phyloP scores from a whole-genome alignment of 2,113 vertebrate genomes.

The Polypterus senegalus region DNA sequence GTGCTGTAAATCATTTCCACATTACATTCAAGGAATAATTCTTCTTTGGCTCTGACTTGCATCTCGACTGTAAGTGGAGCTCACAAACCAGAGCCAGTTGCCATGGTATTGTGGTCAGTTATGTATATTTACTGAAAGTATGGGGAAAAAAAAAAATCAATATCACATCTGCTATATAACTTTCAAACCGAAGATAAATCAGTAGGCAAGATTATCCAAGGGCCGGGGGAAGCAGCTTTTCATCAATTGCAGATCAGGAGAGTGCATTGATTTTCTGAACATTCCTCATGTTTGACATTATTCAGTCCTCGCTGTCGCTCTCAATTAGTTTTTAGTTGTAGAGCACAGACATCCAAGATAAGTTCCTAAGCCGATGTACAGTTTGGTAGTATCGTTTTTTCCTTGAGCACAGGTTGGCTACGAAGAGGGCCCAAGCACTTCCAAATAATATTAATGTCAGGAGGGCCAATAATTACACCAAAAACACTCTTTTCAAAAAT shows the following conservation, averaged over 20 bases:
- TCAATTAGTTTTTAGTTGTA: conserved; percentile 17
- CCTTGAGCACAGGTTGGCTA: too few relatives aligned
- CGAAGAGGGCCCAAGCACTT: too few relatives aligned
- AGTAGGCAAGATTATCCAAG: conserved; percentile 34
- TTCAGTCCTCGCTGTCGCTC: conserved; percentile 28
- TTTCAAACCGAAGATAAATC: conserved; percentile 35
- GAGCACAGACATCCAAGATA: conserved; percentile 25
- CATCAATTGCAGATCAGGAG: conserved; percentile 47
- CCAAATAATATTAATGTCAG: too few relatives aligned
- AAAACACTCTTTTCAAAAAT: too few relatives aligned
- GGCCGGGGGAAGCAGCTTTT: conserved; percentile 33
- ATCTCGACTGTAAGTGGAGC: too few relatives aligned
- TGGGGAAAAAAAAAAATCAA: conserved; percentile 19
- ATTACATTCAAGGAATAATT: too few relatives aligned
- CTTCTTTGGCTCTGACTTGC: too few relatives aligned
- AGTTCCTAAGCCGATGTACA: not conserved
- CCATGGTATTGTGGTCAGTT: conserved; percentile 1
- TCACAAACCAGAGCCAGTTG: not conserved
- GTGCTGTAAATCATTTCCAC: too few relatives aligned
- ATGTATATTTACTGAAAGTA: conserved; percentile 2
- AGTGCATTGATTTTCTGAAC: conserved; percentile 36
- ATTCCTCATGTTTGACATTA: conserved; percentile 35
- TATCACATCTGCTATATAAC: conserved; percentile 30
- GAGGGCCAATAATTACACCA: too few relatives aligned
- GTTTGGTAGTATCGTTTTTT: too few relatives aligned